These are phyloP conservation scores for Anguilla anguilla DNA, from an alignment of 2,797 vertebrate genomes.

Conservation along the genomic window DNA sequence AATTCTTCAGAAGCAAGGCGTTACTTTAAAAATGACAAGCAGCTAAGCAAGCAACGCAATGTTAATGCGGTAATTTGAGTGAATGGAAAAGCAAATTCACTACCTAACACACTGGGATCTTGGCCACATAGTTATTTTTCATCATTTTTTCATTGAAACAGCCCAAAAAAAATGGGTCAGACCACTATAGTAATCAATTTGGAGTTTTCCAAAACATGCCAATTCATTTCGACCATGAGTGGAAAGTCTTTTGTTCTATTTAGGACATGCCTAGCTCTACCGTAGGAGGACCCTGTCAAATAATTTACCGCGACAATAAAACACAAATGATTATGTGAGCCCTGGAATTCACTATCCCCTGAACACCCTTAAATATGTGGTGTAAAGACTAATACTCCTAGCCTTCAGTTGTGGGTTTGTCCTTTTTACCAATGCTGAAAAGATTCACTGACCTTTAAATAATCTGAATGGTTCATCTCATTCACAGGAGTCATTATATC, in stretches of 20 bases:
- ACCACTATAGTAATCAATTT: background rate
- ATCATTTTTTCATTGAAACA: background rate
- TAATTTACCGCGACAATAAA: background rate
- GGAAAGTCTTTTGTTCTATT: background rate
- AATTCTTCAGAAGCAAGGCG: background rate
- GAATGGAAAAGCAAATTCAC: background rate
- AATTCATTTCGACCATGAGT: background rate
- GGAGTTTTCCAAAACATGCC: background rate
- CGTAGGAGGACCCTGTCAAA: background rate
- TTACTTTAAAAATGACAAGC: background rate
- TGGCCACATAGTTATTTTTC: background rate
- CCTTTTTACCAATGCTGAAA: background rate
- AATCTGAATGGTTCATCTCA: background rate
- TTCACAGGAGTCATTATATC: background rate
- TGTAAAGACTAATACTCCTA: background rate
- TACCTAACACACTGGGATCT: background rate
- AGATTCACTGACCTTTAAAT: slow-evolving; percentile 1
- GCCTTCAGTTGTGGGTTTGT: background rate
- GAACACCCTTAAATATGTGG: background rate
- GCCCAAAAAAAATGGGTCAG: background rate
- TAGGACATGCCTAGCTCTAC: background rate
- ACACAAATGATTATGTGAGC: background rate
- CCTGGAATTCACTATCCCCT: background rate
- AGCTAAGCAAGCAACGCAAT: background rate
- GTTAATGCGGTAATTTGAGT: background rate